Evolutionary conservation across 2,113 vertebrate species (phyloP), one percentile per base, ranked within the genome.

Genomic region (Cyphomyrus plagiostoma): DNA sequence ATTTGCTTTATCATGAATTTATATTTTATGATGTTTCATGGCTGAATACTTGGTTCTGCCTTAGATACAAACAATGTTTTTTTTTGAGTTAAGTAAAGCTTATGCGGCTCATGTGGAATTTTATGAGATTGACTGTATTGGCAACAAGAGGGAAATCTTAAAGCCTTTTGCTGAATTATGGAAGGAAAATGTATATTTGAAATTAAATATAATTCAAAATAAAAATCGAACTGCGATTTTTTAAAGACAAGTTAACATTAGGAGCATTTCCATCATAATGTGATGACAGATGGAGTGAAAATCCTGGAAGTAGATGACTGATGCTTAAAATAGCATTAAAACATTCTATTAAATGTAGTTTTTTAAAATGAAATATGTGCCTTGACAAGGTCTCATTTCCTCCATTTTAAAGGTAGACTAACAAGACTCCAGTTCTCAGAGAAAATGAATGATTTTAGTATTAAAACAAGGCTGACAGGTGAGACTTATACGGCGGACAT

Each of bases 211-310:
- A 35, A 35, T 35, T 35, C 35, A 1, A 35, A 35, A 35, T 35
- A 35, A 35, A 35, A 53, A 50, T 83, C 70, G 82, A 88, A 88
- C 17, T 89, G 35, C 88, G 23, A 52, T 89, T 80, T 35, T 89
- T 66, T 89, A 42, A 80, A 80, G 4, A 80, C 46, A 52, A 53
- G 46, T 80, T 82, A 82, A 23, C 48, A 82, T 21, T 26, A 82
- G 26, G 30, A 83, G 88, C 26, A 35, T 53, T 89, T 83, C 74
- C 49, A 56, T 56, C 74, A 52, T 53, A 53, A 35, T 70, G 52
- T 70, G 62, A 48, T 74, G 62, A 74, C 42, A 88, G 87, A 88
- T 42, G 87, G 53, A 88, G 35, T 17, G n/a, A 19, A 87, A 66
- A 45, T 23, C 42, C 86, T 62, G 86, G 52, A 62, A 35, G 21